Base-by-base conservation (phyloP, 2,797 vertebrate genomes). In the Buphagus erythrorhynchus region DNA sequence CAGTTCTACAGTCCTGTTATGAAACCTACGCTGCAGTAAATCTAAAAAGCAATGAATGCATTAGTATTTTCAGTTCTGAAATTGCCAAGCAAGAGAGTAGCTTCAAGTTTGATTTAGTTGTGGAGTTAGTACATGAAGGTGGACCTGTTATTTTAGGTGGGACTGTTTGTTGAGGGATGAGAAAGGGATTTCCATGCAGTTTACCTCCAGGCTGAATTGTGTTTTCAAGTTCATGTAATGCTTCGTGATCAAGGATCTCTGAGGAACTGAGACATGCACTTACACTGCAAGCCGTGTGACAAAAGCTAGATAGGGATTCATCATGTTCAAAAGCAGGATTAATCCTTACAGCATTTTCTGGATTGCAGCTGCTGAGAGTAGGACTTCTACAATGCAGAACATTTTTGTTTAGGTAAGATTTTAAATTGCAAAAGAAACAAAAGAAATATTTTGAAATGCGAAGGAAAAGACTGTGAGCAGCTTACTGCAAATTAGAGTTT, bases 311-410 rank as follows among this genome's bases (percentile, higher is more conserved):
- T 97, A 96, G 84, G 97, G 97, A 97, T 40, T 99, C 98, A 29
- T 99, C 98, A 24, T 98, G 98, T 94, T 99, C 98, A 98, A 98
- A 98, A 93, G 97, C 97, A 31, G 98, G 98, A 96, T 99, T 99
- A 96, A 98, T 98, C 98, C 98, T 98, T 96, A 98, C 93, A 91
- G 98, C 97, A 65, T 97, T 98, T 96, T 98, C 98, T 97, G 98
- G 98, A 80, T 90, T 98, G 97, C 98, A 98, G 79, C 97, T 98
- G 94, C 97, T 98, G 91, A 80, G 90, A 97, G 95, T 91, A 94
- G 98, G 94, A 95, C 96, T 96, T 98, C 98, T 99, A 97, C 77
- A 98, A 98, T 55, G 97, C 94, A 97, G 95, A 98, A 98, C 88
- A 98, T 94, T 93, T 95, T 93, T 92, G 74, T 94, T 96, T 91